Conservation (phyloP, 2,888 invertebrate species). For the Ochropleura plecta region DNA sequence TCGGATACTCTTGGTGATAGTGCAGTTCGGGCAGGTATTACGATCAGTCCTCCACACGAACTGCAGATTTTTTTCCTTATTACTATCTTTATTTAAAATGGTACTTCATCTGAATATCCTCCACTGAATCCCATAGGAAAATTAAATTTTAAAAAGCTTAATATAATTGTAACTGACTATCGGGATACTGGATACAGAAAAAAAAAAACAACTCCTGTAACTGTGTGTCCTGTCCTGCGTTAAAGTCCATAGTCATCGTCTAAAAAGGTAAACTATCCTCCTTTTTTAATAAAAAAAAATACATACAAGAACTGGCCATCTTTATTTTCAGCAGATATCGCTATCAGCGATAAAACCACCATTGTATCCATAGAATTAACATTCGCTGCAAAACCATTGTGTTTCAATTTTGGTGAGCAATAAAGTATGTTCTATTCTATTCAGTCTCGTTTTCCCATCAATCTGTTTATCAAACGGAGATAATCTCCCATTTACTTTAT, state of each 20-base stretch:
- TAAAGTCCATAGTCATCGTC: not conserved
- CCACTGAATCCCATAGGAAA: not conserved
- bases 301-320: not conserved
- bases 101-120: too few species aligned
- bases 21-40: not conserved
- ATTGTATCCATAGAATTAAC: too few species aligned
- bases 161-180: not conserved
- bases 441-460: too few species aligned
- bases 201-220: too few species aligned
- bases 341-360: too few species aligned
- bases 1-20: slow-evolving; percentile 44
- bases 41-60: not conserved
- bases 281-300: not conserved
- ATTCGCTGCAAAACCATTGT: too few species aligned
- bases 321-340: not conserved
- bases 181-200: not conserved
- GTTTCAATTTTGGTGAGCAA: too few species aligned
- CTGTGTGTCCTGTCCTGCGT: not conserved
- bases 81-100: not conserved
- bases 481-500: too few species aligned
- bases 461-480: too few species aligned
- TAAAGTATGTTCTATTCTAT: too few species aligned
- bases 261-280: not conserved
- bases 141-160: not conserved
- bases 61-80: not conserved